Evolutionary conservation across 2,797 vertebrate species (phyloP).

Genomic region (Chaetodon trifasciatus): DNA sequence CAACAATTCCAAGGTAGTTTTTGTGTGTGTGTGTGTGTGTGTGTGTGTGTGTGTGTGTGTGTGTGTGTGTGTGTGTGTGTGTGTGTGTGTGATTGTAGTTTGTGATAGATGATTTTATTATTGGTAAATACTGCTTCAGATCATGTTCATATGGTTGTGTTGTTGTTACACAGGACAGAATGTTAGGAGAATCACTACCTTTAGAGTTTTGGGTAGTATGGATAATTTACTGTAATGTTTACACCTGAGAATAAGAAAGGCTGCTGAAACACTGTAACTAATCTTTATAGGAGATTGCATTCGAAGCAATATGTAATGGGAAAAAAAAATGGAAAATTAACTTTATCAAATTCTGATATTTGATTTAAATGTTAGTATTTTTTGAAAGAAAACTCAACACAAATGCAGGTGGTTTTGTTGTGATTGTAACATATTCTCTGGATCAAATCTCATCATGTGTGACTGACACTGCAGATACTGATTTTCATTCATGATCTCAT

Average conservation of each 20-base stretch:
- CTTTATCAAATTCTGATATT: not conserved
- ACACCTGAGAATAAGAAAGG: not conserved
- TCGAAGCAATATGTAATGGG: not conserved
- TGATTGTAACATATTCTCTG: not conserved
- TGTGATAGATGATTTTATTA: not conserved
- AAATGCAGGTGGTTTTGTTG: not conserved
- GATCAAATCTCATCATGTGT: not conserved
- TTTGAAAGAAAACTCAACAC: not conserved
- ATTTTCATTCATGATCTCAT: constrained; percentile 32
- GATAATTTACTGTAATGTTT: not conserved
- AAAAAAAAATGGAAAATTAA: not conserved
- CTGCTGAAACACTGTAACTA: not conserved
- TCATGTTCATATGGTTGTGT: not conserved
- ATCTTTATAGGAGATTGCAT: not conserved
- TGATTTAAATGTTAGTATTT: not conserved
- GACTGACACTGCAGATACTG: not conserved
- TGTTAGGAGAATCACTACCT: not conserved
- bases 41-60: no score
- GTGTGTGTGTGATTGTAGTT: constrained; percentile 1
- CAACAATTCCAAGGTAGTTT: constrained; percentile 70
- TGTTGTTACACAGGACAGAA: not conserved
- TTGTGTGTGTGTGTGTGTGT: no score
- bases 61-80: no score
- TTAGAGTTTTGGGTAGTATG: not conserved
- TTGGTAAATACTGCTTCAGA: not conserved